phyloP scores from a whole-genome alignment of 53 echinoderm and acorn worm genomes.

The Hippasteria phrygiana region DNA sequence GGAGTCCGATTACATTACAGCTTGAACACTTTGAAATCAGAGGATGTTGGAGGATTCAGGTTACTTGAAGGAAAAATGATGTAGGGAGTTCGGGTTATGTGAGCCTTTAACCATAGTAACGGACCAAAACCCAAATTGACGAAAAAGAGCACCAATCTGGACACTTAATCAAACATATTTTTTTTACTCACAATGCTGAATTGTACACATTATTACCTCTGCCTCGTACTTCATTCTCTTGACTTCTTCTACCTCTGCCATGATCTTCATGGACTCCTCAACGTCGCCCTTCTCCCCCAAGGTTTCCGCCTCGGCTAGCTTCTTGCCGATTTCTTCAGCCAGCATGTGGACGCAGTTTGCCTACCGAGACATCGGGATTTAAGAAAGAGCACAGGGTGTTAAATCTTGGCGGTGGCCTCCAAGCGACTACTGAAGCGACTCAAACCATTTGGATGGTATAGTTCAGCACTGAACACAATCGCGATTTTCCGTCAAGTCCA shows the following conservation, averaged over 20 bases:
- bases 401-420: not conserved
- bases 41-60: too few species aligned
- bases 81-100: too few species aligned
- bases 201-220: constrained; percentile 72
- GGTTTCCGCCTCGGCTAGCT: constrained; percentile 93
- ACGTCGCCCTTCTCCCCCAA: constrained; percentile 94
- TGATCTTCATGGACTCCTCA: constrained; percentile 96
- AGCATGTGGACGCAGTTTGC: constrained; percentile 90
- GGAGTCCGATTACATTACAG: too few species aligned
- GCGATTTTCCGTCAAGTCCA: not conserved
- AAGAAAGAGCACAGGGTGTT: constrained; percentile 9
- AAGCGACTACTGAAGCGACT: not conserved
- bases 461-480: not conserved
- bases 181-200: not conserved
- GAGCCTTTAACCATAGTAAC: too few species aligned
- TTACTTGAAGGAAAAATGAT: too few species aligned
- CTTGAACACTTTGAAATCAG: too few species aligned
- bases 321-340: constrained; percentile 92
- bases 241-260: constrained; percentile 94
- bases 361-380: constrained; percentile 61
- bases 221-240: constrained; percentile 88
- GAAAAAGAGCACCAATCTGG: too few species aligned
- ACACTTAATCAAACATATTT: too few species aligned
- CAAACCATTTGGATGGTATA: not conserved
- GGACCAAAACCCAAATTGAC: too few species aligned